These are phyloP conservation scores for Catharus bicknelli DNA, from an alignment of 2,113 vertebrate genomes.

Conservation along the genomic window DNA sequence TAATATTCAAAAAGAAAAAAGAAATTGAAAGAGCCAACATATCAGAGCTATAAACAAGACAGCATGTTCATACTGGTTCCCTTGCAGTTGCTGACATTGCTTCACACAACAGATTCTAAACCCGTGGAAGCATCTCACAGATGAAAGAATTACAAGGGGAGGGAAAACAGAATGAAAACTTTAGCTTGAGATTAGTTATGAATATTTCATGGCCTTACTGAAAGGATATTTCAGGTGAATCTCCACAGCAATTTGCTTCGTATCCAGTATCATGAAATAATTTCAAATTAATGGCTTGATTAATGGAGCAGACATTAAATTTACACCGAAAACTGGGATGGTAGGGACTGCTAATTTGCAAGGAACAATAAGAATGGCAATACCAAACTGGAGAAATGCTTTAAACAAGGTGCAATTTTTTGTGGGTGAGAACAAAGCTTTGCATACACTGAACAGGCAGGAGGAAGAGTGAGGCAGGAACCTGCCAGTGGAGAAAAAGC, in stretches of 20 bases:
- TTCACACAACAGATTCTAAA: conserved; percentile 13
- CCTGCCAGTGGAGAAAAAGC: background rate
- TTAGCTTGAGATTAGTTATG: background rate
- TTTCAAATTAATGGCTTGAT: conserved; percentile 11
- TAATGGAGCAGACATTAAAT: conserved; percentile 13
- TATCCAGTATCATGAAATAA: background rate
- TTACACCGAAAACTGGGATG: background rate
- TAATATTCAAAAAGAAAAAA: background rate
- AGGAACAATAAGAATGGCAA: background rate
- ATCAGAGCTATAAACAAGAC: background rate
- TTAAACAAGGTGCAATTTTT: background rate
- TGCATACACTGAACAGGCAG: background rate
- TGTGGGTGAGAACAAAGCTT: background rate
- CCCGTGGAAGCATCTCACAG: background rate
- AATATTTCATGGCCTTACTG: conserved; percentile 34
- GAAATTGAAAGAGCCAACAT: background rate
- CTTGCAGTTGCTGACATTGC: conserved; percentile 10
- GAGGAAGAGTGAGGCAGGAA: background rate
- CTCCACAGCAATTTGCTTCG: conserved; percentile 35
- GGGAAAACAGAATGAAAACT: conserved; percentile 23
- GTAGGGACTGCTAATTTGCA: background rate
- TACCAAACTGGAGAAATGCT: background rate
- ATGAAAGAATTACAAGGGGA: background rate
- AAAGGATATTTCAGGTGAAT: conserved; percentile 35
- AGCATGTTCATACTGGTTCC: background rate